Evolutionary conservation across 2,113 vertebrate species (phyloP).

Genomic region (Propithecus coquereli): DNA sequence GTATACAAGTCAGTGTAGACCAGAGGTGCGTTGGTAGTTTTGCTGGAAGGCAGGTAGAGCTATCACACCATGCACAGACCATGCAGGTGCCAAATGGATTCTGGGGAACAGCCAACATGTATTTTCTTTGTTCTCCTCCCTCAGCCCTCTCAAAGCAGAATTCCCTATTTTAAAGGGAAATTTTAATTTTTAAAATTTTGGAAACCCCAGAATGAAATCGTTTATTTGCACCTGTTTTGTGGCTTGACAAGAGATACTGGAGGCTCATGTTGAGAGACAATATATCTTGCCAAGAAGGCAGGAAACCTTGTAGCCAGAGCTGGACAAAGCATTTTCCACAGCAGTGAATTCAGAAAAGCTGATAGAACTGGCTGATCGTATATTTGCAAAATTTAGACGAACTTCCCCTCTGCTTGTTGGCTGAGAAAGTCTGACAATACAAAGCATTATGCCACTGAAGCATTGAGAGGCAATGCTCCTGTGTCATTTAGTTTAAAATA

Average conservation of each 20-base stretch:
- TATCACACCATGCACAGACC: not conserved
- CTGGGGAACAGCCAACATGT: not conserved
- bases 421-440: not conserved
- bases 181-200: not conserved
- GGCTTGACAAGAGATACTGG: not conserved
- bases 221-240: not conserved
- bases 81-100: not conserved
- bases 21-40: not conserved
- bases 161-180: not conserved
- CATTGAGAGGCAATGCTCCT: not conserved
- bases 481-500: not conserved
- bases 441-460: not conserved
- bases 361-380: not conserved
- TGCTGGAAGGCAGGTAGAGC: not conserved
- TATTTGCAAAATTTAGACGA: constrained; percentile 3
- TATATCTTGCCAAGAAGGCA: constrained; percentile 43
- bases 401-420: not conserved
- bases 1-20: not conserved
- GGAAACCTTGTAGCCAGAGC: constrained; percentile 27
- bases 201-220: not conserved
- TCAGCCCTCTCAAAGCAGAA: not conserved
- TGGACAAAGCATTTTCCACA: not conserved
- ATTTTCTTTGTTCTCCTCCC: not conserved
- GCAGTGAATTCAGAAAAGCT: constrained; percentile 23
- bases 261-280: not conserved